These are phyloP conservation scores for Sciurus carolinensis DNA, from an alignment of 2,797 vertebrate genomes.

Conservation along the genomic window DNA sequence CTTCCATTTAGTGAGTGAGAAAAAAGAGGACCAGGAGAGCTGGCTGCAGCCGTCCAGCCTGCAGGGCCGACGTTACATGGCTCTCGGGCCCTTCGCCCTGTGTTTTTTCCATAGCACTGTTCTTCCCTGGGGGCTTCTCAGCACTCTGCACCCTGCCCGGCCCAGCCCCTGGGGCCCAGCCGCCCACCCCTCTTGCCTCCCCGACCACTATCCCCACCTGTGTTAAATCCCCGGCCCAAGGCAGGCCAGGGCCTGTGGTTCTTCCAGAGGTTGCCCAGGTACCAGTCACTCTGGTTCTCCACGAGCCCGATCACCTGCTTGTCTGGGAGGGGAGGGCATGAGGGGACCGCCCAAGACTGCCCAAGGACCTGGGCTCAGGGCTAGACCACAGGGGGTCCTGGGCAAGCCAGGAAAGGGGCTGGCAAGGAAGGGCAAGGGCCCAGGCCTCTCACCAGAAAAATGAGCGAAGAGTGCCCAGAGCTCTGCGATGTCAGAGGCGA, in stretches of 20 bases:
- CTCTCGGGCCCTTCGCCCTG: neutral
- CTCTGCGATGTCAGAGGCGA: conserved; percentile 97
- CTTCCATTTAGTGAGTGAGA: neutral
- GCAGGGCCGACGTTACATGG: neutral
- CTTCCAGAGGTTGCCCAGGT: conserved; percentile 98
- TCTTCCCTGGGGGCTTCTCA: neutral
- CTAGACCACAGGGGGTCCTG: neutral
- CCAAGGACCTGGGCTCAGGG: neutral
- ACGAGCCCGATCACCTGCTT: conserved; percentile 97
- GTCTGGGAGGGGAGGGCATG: conserved; percentile 88
- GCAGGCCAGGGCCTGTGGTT: conserved; percentile 98
- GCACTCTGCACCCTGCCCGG: conserved; percentile 17
- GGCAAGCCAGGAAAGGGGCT: neutral
- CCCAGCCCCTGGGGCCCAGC: conserved; percentile 16
- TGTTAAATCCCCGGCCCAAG: conserved; percentile 97
- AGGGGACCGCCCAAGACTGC: conserved; percentile 34
- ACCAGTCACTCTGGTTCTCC: conserved; percentile 99
- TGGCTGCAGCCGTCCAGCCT: neutral
- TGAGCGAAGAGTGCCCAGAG: conserved; percentile 97
- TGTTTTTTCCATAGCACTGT: neutral
- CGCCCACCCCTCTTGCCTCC: neutral
- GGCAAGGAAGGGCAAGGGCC: neutral
- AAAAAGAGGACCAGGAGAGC: neutral
- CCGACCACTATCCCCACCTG: conserved; percentile 89
- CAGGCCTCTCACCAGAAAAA: conserved; percentile 93